A percentile compares a stretch with the other conserved stretches of the same genome.
phyloP scores from a whole-genome alignment of 30 jellyfish, hydroid and myxozoan genomes.

The Morbakka virulenta region DNA sequence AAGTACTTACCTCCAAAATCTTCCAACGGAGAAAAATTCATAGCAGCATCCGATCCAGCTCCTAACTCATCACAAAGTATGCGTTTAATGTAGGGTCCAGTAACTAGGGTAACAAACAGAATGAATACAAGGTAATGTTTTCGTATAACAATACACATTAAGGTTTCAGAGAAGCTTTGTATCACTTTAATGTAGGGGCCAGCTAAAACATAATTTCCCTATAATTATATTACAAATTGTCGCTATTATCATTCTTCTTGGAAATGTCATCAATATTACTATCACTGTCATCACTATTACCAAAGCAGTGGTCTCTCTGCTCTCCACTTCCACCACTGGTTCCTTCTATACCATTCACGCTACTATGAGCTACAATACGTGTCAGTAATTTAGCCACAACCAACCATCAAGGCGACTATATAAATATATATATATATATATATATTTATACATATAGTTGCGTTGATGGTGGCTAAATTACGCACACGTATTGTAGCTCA shows the following conservation, averaged over 20 bases:
- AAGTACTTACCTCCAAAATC: constrained; percentile 85
- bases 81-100: constrained; percentile 83
- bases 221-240: too few species aligned
- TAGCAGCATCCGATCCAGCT: constrained; percentile 42
- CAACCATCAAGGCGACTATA: too few species aligned
- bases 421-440: too few species aligned
- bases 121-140: neutral
- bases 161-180: neutral
- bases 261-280: neutral
- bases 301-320: too few species aligned
- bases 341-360: too few species aligned
- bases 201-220: too few species aligned
- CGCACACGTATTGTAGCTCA: too few species aligned
- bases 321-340: too few species aligned
- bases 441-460: too few species aligned
- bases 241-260: neutral
- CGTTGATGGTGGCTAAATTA: too few species aligned
- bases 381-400: too few species aligned
- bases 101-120: constrained; percentile 39
- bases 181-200: neutral
- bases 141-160: neutral
- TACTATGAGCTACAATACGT: too few species aligned
- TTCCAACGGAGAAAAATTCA: constrained; percentile 58
- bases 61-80: constrained; percentile 66
- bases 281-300: neutral